Conservation (phyloP, 2,888 invertebrate genomes). For the Syrista parreyssii region DNA sequence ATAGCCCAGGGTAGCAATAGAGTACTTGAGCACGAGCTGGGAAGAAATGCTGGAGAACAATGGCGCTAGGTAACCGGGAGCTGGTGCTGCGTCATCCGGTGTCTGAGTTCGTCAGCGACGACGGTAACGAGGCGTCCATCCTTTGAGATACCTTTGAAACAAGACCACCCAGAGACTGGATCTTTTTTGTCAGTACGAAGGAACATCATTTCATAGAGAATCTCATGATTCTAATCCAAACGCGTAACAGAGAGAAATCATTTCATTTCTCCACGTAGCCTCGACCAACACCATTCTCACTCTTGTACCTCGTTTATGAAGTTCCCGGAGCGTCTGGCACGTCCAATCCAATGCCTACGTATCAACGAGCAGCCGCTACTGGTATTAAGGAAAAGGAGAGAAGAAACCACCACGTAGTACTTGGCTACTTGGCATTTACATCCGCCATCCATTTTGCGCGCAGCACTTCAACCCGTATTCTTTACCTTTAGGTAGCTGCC, state of each 20-base stretch:
- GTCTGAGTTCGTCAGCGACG: conserved; percentile 52
- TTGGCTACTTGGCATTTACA: conserved; percentile 55
- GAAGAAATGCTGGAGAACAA: conserved; percentile 63
- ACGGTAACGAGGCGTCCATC: conserved; percentile 53
- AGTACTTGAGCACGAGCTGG: conserved; percentile 65
- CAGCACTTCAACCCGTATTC: conserved; percentile 43
- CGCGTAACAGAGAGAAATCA: not conserved
- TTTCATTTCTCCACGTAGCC: conserved; percentile 45
- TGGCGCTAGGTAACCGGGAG: conserved; percentile 58
- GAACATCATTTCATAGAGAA: not conserved
- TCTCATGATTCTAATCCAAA: not conserved
- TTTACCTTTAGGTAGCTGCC: conserved; percentile 40
- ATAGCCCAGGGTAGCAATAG: conserved; percentile 51
- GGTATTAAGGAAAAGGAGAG: conserved; percentile 10
- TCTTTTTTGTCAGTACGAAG: not conserved
- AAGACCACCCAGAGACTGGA: conserved; percentile 37
- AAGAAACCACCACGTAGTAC: conserved; percentile 35
- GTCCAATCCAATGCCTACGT: conserved; percentile 33
- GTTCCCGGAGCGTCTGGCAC: not conserved
- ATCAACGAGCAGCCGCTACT: conserved; percentile 32
- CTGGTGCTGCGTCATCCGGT: conserved; percentile 60
- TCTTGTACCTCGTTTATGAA: not conserved
- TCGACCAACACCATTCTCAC: conserved; percentile 9
- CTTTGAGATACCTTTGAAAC: not conserved
- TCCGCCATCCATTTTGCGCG: conserved; percentile 52